Percentiles rank a stretch among this genome's conserved stretches.
phyloP scores from a whole-genome alignment of 2,888 invertebrate genomes.

The Lasioglossum villosulum region DNA sequence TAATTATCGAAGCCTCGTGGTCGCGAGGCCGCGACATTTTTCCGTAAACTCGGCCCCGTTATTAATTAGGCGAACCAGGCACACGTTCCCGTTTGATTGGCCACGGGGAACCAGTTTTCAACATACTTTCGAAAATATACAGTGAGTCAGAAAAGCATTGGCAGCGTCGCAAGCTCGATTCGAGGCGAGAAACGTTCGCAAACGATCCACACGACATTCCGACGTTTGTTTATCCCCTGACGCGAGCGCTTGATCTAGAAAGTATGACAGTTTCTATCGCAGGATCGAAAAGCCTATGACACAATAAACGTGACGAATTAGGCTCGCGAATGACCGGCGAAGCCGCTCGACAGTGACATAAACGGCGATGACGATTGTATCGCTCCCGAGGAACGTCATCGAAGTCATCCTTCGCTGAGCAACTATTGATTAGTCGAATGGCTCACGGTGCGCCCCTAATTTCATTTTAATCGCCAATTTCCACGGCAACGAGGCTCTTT shows the following conservation, averaged over 20 bases:
- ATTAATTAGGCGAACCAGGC: background rate
- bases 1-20: background rate
- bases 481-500: no score
- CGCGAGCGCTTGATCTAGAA: background rate
- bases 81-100: background rate
- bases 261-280: background rate
- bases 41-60: background rate
- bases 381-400: background rate
- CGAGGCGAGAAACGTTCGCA: background rate
- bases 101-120: background rate
- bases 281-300: background rate
- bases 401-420: no score
- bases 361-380: background rate
- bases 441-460: no score
- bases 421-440: no score
- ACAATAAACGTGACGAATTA: background rate
- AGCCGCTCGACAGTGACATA: background rate
- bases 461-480: no score
- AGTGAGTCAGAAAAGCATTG: constrained; percentile 14
- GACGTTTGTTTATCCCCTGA: background rate
- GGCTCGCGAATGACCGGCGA: background rate
- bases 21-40: background rate
- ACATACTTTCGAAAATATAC: constrained; percentile 19
- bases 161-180: background rate
- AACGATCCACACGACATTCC: background rate